Conservation (phyloP, 2,113 vertebrate genomes). For the Opisthocomus hoazin region DNA sequence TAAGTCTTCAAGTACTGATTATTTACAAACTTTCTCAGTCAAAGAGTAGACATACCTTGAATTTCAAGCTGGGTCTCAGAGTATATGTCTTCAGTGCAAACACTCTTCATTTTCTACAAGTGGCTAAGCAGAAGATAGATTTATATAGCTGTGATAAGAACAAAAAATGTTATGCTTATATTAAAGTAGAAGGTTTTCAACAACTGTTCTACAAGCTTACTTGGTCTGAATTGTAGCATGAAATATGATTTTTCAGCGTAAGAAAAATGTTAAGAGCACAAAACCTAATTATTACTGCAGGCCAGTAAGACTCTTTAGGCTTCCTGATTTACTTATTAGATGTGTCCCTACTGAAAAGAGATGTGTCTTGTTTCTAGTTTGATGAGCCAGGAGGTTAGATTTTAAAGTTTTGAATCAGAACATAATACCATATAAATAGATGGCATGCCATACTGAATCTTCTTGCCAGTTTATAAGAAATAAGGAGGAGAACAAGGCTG, state of each 20-base stretch:
- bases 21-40: background rate
- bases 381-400: background rate
- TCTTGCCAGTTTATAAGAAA: background rate
- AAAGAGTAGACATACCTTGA: background rate
- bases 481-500: background rate
- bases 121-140: conserved; percentile 7
- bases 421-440: background rate
- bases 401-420: background rate
- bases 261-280: background rate
- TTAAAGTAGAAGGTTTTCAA: background rate
- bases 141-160: background rate
- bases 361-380: background rate
- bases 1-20: background rate
- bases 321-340: background rate
- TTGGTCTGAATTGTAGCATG: background rate
- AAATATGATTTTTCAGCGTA: background rate
- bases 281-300: background rate
- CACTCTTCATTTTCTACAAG: background rate
- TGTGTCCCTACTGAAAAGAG: background rate
- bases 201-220: background rate
- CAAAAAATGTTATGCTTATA: background rate
- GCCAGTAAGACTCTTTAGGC: background rate
- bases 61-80: background rate
- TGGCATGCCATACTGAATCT: background rate
- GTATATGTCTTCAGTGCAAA: background rate